These are phyloP conservation scores for Halcyon leucocephala DNA, from an alignment of 2,797 vertebrate genomes.

Conservation along the genomic window DNA sequence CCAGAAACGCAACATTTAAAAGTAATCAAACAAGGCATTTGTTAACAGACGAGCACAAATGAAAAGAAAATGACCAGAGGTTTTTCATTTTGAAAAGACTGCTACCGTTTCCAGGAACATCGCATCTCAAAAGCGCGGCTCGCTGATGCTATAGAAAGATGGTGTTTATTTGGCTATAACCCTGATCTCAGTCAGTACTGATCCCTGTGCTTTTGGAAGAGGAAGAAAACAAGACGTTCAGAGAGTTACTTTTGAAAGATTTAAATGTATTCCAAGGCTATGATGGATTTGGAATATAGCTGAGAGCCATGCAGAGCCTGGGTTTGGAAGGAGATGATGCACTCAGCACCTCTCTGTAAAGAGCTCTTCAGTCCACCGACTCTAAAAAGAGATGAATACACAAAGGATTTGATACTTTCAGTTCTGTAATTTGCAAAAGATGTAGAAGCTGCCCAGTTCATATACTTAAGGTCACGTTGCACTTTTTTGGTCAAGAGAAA, in stretches of 20 bases:
- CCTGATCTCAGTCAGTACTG: background rate
- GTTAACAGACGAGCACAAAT: constrained; percentile 21
- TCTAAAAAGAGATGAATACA: background rate
- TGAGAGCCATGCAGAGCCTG: background rate
- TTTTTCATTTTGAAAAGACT: constrained; percentile 25
- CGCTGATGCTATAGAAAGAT: background rate
- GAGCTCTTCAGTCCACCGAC: background rate
- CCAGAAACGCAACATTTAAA: constrained; percentile 38
- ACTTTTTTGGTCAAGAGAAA: background rate
- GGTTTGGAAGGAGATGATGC: background rate
- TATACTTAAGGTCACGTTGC: background rate
- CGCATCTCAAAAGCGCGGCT: background rate
- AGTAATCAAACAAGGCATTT: constrained; percentile 34
- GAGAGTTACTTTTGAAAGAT: background rate
- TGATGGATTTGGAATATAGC: background rate
- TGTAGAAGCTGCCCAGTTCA: background rate
- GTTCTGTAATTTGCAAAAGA: constrained; percentile 10
- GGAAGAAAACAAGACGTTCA: constrained; percentile 14
- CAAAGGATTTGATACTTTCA: background rate
- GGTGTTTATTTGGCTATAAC: background rate
- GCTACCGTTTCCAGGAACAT: constrained; percentile 31
- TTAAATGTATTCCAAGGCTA: background rate
- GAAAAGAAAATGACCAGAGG: constrained; percentile 22
- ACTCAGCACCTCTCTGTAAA: background rate
- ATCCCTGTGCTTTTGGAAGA: background rate